A percentile compares a stretch with the other conserved stretches of the same genome.
These are phyloP conservation scores for Phalacrocorax brasilianus DNA, from an alignment of 2,113 vertebrate genomes.

Conservation along the genomic window DNA sequence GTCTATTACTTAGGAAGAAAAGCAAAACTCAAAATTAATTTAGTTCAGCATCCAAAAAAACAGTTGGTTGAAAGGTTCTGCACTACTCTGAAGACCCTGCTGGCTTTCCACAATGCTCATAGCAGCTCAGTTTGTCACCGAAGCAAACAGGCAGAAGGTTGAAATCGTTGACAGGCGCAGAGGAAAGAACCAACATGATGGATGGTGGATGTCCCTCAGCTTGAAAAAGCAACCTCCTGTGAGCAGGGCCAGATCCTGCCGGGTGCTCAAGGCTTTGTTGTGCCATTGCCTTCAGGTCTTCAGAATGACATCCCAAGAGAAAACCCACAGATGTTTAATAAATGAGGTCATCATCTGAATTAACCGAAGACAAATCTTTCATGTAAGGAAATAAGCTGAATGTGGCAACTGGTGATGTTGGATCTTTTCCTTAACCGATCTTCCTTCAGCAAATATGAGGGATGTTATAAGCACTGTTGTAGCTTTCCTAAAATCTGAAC, in stretches of 20 bases:
- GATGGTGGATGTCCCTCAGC: neutral
- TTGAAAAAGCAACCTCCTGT: neutral
- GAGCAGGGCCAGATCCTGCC: neutral
- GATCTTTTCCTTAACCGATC: neutral
- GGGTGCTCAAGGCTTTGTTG: neutral
- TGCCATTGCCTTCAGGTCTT: neutral
- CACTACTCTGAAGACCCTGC: neutral
- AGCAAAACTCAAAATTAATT: neutral
- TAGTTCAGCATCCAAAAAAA: neutral
- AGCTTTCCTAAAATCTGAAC: neutral
- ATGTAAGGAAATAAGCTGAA: neutral
- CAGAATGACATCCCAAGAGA: neutral
- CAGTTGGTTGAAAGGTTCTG: neutral
- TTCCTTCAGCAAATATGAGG: neutral
- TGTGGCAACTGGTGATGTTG: neutral
- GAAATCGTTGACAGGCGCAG: neutral
- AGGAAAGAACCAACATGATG: neutral
- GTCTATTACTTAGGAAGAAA: neutral
- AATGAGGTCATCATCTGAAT: neutral
- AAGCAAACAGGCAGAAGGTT: neutral
- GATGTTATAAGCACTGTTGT: neutral
- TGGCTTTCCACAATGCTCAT: neutral
- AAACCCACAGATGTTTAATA: neutral
- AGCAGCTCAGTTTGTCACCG: neutral
- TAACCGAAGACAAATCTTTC: neutral